phyloP scores from a whole-genome alignment of 2,888 invertebrate genomes.

The Drosophila sordidula region DNA sequence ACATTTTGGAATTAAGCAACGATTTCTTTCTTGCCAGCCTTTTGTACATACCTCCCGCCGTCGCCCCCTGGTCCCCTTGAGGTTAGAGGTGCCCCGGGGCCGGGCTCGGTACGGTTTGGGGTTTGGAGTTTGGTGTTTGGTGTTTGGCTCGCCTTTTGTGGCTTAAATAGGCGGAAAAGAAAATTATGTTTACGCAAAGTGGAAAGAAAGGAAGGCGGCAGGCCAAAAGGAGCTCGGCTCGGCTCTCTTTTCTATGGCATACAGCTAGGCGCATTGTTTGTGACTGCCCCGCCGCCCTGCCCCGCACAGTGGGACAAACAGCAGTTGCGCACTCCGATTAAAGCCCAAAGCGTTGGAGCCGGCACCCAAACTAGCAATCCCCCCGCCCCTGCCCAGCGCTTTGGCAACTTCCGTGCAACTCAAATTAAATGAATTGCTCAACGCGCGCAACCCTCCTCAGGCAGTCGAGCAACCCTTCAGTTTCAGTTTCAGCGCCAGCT shows the following conservation, averaged over 20 bases:
- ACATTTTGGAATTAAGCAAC: conserved; percentile 60
- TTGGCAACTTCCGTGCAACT: conserved; percentile 61
- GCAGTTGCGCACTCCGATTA: conserved; percentile 35
- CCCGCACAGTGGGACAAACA: conserved; percentile 27
- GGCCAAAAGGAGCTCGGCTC: conserved; percentile 7
- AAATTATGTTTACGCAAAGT: conserved; percentile 77
- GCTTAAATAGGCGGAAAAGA: conserved; percentile 78
- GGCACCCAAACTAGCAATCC: background rate
- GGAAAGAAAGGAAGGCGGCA: conserved; percentile 39
- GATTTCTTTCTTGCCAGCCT: conserved; percentile 32
- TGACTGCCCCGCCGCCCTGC: background rate
- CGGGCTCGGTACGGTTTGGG: conserved; percentile 1
- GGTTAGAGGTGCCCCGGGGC: conserved; percentile 9
- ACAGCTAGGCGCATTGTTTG: conserved; percentile 50
- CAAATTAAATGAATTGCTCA: conserved; percentile 80
- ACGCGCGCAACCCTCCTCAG: conserved; percentile 27
- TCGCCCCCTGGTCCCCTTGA: background rate
- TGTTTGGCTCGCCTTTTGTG: conserved; percentile 59
- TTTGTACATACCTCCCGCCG: no score
- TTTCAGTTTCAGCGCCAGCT: conserved; percentile 1
- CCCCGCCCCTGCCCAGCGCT: conserved; percentile 3
- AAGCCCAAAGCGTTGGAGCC: conserved; percentile 36
- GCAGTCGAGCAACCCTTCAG: conserved; percentile 10
- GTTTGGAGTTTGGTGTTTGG: conserved; percentile 11
- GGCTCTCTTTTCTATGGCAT: conserved; percentile 38